Evolutionary conservation across 1,140 invertebrate genomes (phyloP).

Genomic region (Zophobas morio): DNA sequence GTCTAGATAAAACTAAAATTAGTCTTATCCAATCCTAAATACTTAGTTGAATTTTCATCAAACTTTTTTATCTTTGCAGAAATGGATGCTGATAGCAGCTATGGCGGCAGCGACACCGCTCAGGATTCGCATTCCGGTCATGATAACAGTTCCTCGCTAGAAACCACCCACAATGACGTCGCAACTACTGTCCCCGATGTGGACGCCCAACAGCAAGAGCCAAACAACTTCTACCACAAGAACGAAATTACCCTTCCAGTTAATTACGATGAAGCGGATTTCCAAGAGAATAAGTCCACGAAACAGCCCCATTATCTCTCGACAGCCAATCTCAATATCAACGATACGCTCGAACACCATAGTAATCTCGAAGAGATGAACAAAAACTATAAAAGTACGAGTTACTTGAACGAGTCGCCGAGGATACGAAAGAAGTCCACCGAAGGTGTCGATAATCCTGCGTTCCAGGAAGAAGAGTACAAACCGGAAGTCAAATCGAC

Average conservation of each 20-base stretch:
- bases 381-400: conserved; percentile 63
- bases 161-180: conserved; percentile 52
- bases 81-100: conserved; percentile 67
- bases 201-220: conserved; percentile 30
- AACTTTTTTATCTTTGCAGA: conserved; percentile 55
- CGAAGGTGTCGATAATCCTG: conserved; percentile 61
- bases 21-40: conserved; percentile 1
- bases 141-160: conserved; percentile 59
- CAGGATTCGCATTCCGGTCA: conserved; percentile 63
- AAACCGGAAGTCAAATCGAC: conserved; percentile 51
- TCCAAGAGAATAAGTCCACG: conserved; percentile 50
- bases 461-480: conserved; percentile 57
- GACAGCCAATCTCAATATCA: conserved; percentile 66
- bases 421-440: conserved; percentile 50
- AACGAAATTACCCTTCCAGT: conserved; percentile 66
- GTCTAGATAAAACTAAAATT: conserved; percentile 1
- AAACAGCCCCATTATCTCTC: conserved; percentile 64
- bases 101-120: conserved; percentile 66
- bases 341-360: conserved; percentile 62
- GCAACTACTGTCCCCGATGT: conserved; percentile 18
- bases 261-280: conserved; percentile 64
- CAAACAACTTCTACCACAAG: conserved; percentile 65
- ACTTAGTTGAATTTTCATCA: neutral
- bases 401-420: conserved; percentile 58
- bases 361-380: conserved; percentile 63